A percentile compares a stretch with the other conserved stretches of the same genome.
Evolutionary conservation across 2,113 vertebrate species (phyloP).

Genomic region (Clarias macrocephalus): DNA sequence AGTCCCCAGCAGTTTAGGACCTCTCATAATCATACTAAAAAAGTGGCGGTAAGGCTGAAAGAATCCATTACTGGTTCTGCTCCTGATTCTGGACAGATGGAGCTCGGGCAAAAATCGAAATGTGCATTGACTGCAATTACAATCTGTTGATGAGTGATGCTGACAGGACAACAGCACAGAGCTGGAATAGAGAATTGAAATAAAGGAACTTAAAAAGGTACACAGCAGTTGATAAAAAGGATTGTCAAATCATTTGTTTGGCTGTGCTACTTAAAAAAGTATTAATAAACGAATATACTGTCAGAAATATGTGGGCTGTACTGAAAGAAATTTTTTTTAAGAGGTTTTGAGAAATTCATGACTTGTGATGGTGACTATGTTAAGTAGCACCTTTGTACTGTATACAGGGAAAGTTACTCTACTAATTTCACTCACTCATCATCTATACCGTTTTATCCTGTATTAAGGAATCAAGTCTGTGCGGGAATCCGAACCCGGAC

Average conservation of each 20-base stretch:
- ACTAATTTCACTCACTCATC: too few species aligned
- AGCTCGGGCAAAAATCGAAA: conserved; percentile 5
- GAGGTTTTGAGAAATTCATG: too few species aligned
- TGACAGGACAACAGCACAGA: background rate
- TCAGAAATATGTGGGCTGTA: background rate
- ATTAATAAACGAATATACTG: background rate
- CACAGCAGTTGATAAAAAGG: background rate
- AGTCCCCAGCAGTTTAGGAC: background rate
- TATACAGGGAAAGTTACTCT: too few species aligned
- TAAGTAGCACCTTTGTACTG: too few species aligned
- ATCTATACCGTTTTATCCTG: too few species aligned
- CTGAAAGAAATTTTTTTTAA: too few species aligned
- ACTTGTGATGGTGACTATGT: too few species aligned
- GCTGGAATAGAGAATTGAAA: background rate
- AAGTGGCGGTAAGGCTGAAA: background rate
- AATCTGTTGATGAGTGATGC: conserved; percentile 1
- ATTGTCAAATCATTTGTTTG: background rate
- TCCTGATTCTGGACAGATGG: background rate
- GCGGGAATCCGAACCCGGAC: too few species aligned
- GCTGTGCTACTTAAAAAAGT: background rate
- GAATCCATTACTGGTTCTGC: conserved; percentile 1
- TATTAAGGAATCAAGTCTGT: too few species aligned
- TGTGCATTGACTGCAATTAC: background rate
- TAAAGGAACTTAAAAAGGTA: background rate
- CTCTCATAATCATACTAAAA: background rate